Percentiles rank a stretch among this genome's conserved stretches.
Evolutionary conservation across 1,140 invertebrate genomes (phyloP).

Genomic region (Medauroidea extradentata): DNA sequence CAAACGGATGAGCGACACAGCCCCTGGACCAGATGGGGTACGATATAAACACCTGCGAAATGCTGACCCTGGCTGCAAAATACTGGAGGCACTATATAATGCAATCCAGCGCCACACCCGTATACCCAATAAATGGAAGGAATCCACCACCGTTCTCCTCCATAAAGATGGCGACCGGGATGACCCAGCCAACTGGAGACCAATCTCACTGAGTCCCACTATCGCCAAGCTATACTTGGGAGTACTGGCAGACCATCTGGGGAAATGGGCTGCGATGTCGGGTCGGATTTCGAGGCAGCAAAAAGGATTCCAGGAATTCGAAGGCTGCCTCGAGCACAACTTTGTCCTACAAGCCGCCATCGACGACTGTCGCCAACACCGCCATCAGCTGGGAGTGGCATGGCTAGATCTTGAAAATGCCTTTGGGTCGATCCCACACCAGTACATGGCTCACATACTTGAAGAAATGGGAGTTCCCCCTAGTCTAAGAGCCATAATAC

Average conservation of each 20-base stretch:
- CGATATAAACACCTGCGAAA: background rate
- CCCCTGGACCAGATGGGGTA: background rate
- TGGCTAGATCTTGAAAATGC: constrained; percentile 3
- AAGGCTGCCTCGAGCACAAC: constrained; percentile 25
- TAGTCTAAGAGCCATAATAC: background rate
- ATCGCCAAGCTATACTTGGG: constrained; percentile 15
- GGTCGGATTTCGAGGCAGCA: background rate
- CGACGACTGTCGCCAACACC: background rate
- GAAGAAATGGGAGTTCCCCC: background rate
- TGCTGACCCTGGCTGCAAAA: background rate
- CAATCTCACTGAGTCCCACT: constrained; percentile 10
- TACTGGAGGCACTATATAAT: background rate
- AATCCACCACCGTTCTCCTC: constrained; percentile 15
- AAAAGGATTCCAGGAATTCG: constrained; percentile 21
- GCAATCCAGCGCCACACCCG: background rate
- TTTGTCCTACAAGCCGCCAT: constrained; percentile 11
- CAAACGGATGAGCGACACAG: no score
- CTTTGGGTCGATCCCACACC: constrained; percentile 6
- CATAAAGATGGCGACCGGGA: no score
- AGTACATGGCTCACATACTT: background rate
- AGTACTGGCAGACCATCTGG: constrained; percentile 1
- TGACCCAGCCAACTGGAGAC: constrained; percentile 14
- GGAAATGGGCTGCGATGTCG: background rate
- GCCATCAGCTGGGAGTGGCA: constrained; percentile 3
- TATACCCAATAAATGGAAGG: constrained; percentile 16